Evolutionary conservation across 2,888 invertebrate genomes (phyloP), one percentile per base, ranked within the genome.

Genomic region (Arrhopalites spinosus): DNA sequence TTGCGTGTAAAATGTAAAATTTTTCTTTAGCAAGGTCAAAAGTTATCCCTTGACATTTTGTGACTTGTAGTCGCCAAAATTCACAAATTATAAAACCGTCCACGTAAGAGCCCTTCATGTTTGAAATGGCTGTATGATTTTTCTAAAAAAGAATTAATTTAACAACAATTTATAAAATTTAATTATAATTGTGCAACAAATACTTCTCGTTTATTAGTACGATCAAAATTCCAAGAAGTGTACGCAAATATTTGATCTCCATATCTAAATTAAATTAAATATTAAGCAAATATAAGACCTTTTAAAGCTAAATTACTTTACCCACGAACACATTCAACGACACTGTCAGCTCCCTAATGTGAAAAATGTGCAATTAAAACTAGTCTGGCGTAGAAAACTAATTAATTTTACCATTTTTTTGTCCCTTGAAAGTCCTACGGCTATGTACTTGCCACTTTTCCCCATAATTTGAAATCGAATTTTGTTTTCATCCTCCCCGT

Each of bases 311-410:
- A n/a, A n/a, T n/a, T n/a, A n/a, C n/a, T n/a, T n/a, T n/a, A n/a
- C n/a, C 76, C 73, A 13, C 78, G 76, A 15, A 74, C 77, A 50
- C 80, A 80, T 64, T 80, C 80, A 11, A 78, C 74, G 8, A 80
- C 78, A 13, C 77, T 78, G 59, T 80, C 80, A 23, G 75, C 50
- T 17, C 80, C 80, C 78, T 77, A 13, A 13, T 69, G n/a, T 43
- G 2, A 20, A 5, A 50, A 50, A 50, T 3, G 17, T 8, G 3
- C 50, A 50, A n/a, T 50, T 20, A 17, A 59, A 59, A 59, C 20
- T 7, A 20, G 17, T 59, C 59, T 8, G 15, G 15, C 59, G 13
- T 59, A 20, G 11, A 13, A 13, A 17, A 17, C n/a, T 17, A 53
- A 17, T 53, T 53, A 17, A 23, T 20, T n/a, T 50, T 74, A 78